A percentile compares a stretch with the other conserved stretches of the same genome.
Conservation (phyloP, 2,888 invertebrate species). For the Cephus spinipes region DNA sequence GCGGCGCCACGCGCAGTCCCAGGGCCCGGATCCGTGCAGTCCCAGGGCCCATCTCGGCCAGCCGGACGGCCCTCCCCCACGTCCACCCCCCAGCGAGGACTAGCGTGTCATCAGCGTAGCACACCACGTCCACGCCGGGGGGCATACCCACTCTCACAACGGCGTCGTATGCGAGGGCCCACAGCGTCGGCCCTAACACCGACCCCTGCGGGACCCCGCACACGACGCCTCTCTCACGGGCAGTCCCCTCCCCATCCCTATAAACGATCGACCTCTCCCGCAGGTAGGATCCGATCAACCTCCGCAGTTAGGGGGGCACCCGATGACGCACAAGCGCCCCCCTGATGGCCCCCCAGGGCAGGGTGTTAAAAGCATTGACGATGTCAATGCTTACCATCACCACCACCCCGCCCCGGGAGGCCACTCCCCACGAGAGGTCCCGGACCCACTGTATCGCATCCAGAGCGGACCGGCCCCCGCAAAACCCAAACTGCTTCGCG, state of each 20-base stretch:
- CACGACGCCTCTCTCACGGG: not conserved
- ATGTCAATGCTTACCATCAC: not conserved
- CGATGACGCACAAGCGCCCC: not conserved
- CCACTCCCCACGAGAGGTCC: not conserved
- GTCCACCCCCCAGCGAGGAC: not conserved
- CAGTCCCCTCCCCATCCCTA: not conserved
- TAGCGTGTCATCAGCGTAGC: constrained; percentile 14
- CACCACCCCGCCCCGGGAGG: not conserved
- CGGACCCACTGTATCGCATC: constrained; percentile 7
- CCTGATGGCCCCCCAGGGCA: not conserved
- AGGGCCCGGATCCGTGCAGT: not conserved
- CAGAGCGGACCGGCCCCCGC: constrained; percentile 2
- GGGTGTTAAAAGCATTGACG: constrained; percentile 7
- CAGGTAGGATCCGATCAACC: not conserved
- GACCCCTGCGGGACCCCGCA: constrained; percentile 16
- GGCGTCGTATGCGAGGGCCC: too few relatives aligned
- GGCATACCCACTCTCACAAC: not conserved
- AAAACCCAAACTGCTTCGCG: constrained; percentile 8
- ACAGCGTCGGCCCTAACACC: too few relatives aligned
- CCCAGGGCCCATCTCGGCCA: not conserved
- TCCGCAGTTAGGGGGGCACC: not conserved
- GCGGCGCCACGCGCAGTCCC: not conserved
- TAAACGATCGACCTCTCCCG: not conserved
- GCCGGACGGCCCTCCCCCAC: not conserved
- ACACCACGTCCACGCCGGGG: not conserved